phyloP scores from a whole-genome alignment of 2,113 vertebrate genomes.

The Eleginops maclovinus region DNA sequence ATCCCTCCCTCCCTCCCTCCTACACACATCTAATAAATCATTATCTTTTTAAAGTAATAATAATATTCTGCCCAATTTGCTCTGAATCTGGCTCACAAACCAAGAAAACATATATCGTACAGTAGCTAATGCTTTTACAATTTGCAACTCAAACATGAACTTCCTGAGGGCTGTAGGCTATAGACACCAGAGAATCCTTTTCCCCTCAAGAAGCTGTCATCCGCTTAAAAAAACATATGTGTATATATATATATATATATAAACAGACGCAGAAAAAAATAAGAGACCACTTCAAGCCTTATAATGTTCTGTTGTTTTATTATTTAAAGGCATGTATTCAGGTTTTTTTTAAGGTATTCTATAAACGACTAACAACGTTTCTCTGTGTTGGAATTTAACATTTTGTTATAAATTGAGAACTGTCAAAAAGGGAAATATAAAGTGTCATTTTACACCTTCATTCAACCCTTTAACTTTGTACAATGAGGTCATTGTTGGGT shows the following conservation, averaged over 20 bases:
- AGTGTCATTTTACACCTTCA: too few relatives aligned
- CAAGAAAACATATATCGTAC: not conserved
- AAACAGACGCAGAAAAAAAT: not conserved
- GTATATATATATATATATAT: not conserved
- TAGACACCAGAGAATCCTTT: slow-evolving; percentile 14
- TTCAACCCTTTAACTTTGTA: too few relatives aligned
- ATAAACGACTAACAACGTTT: too few relatives aligned
- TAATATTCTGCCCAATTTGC: not conserved
- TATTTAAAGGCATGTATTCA: too few relatives aligned
- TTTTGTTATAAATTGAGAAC: too few relatives aligned
- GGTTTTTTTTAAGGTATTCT: too few relatives aligned
- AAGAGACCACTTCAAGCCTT: too few relatives aligned
- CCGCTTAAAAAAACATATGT: slow-evolving; percentile 9
- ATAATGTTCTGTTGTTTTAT: too few relatives aligned
- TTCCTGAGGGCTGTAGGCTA: slow-evolving; percentile 27
- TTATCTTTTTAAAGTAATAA: not conserved
- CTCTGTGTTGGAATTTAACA: too few relatives aligned
- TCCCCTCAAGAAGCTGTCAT: slow-evolving; percentile 11
- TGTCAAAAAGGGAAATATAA: too few relatives aligned
- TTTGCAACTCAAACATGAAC: not conserved
- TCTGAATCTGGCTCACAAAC: not conserved
- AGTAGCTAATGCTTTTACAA: slow-evolving; percentile 8
- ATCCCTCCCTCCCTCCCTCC: not conserved
- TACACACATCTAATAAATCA: not conserved
- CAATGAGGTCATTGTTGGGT: not conserved